phyloP scores from a whole-genome alignment of 2,797 vertebrate species.

The Brotula barbata region DNA sequence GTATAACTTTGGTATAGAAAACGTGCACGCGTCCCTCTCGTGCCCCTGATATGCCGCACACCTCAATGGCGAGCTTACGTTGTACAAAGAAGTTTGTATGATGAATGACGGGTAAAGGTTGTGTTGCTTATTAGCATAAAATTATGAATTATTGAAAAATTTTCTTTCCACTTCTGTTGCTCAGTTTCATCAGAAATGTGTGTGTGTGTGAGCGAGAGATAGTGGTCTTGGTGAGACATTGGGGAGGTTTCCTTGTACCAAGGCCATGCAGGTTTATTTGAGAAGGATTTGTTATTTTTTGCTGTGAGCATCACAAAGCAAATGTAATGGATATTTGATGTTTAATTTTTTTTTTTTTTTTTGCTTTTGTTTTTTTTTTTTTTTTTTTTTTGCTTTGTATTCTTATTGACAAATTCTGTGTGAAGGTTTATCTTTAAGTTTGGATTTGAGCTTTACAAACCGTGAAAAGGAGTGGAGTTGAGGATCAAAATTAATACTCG shows the following conservation, averaged over 20 bases:
- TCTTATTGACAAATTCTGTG: constrained; percentile 49
- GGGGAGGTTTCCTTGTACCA: constrained; percentile 48
- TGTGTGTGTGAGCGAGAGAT: constrained; percentile 22
- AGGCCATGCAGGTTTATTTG: constrained; percentile 83
- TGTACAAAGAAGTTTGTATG: constrained; percentile 34
- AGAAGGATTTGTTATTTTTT: constrained; percentile 75
- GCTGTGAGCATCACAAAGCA: constrained; percentile 80
- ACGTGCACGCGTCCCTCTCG: background rate
- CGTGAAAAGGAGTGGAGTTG: constrained; percentile 39
- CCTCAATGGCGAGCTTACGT: constrained; percentile 36
- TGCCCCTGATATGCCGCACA: no score
- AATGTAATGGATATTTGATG: constrained; percentile 83
- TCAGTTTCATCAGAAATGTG: constrained; percentile 50
- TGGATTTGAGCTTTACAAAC: constrained; percentile 30
- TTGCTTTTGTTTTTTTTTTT: constrained; percentile 74
- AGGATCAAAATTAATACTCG: constrained; percentile 13
- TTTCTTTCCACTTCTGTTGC: constrained; percentile 56
- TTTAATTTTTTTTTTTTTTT: constrained; percentile 69
- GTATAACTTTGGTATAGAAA: constrained; percentile 45
- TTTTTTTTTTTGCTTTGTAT: constrained; percentile 47
- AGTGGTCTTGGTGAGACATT: constrained; percentile 40
- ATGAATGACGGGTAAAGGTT: constrained; percentile 55
- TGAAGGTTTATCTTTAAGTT: constrained; percentile 42
- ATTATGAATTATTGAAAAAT: constrained; percentile 70
- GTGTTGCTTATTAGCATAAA: constrained; percentile 60